Evolutionary conservation across 2,888 invertebrate species (phyloP), one percentile per base, ranked within the genome.

Genomic region (Lacanobia oleracea): DNA sequence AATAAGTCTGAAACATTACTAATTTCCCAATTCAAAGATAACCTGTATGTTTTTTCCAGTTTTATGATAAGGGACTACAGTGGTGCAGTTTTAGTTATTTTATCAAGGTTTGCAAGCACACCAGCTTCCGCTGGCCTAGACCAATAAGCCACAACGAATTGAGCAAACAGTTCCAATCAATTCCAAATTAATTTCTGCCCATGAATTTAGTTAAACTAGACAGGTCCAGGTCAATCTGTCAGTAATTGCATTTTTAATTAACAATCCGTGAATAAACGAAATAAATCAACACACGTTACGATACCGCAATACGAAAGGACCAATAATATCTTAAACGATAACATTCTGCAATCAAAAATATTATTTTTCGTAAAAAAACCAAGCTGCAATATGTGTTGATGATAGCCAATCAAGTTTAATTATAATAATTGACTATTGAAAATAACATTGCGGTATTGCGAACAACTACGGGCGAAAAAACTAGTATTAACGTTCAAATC

Each of bases 371-470:
- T 50, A 40, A 62, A 85, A 71, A 85, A 84, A 84, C 72, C 68
- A 33, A 71, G 81, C 79, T 87, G 88, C 87, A 87, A 87, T 85
- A 79, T 67, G 67, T 75, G 83, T 77, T 87, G 84, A 88, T 89
- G 83, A 84, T 84, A 77, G 83, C 75, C 88, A 85, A 89, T 89
- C 87, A 88, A 79, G 50, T 78, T 86, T 88, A 87, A 90, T 90
- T 89, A 87, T 83, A 87, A 88, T 90, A 89, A 90, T 89, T 89
- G 88, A 84, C 83, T 83, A 84, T 86, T 81, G 82, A 84, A 79
- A 77, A 87, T 86, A 82, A 79, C 86, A 88, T 87, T 85, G 84
- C 86, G 85, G 86, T 84, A 87, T 78, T 85, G 77, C 82, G 77
- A 82, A 82, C 72, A 85, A 80, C 66, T 80, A 77, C 72, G 54